Conservation (phyloP, 2,888 invertebrate species). For the Ochropleura leucogaster region DNA sequence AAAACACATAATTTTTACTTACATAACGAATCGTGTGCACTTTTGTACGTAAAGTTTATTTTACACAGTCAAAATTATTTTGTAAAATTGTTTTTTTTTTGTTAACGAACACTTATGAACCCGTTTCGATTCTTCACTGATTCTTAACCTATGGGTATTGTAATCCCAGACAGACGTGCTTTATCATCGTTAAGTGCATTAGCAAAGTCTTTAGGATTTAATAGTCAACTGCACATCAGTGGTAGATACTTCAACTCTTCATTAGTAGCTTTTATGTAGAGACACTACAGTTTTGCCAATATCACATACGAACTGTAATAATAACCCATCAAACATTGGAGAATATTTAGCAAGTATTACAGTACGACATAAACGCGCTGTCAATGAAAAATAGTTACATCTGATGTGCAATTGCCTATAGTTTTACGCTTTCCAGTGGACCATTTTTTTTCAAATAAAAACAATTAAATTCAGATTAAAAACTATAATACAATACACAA, state of each 20-base stretch:
- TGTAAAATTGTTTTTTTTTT: not conserved
- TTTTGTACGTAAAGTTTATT: conserved; percentile 24
- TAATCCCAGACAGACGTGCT: not conserved
- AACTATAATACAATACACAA: conserved; percentile 47
- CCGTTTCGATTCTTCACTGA: not conserved
- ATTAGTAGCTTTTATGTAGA: too few species aligned
- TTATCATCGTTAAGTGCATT: not conserved
- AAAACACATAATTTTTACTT: conserved; percentile 28
- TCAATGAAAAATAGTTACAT: not conserved
- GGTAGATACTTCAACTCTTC: too few species aligned
- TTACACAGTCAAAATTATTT: not conserved
- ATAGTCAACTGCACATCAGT: not conserved
- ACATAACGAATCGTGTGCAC: conserved; percentile 1
- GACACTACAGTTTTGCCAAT: too few species aligned
- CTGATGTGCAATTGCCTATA: not conserved
- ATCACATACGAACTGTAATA: too few species aligned
- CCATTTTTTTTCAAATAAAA: conserved; percentile 22
- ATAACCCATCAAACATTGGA: too few species aligned
- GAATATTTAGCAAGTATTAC: too few species aligned
- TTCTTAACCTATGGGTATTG: too few species aligned
- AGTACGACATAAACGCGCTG: not conserved
- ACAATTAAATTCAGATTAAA: conserved; percentile 37
- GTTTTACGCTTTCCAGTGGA: not conserved
- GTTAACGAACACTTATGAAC: not conserved
- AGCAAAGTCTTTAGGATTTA: not conserved